Percentiles rank a stretch among this genome's conserved stretches.
phyloP scores from a whole-genome alignment of 2,797 vertebrate genomes.

The Propithecus deckenii region DNA sequence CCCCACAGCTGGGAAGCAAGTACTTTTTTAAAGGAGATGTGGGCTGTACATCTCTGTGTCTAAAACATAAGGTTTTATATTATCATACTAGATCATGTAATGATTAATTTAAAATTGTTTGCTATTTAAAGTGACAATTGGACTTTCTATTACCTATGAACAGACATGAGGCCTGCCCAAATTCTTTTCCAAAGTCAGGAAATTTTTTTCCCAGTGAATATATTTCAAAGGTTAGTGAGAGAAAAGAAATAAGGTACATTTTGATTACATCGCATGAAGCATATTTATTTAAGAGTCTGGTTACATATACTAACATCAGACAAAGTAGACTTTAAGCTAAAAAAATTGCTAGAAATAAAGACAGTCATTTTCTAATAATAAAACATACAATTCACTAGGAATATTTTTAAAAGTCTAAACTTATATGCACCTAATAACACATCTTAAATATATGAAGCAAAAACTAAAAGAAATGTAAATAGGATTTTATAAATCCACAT shows the following conservation, averaged over 20 bases:
- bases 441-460: neutral
- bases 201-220: neutral
- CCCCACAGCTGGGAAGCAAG: neutral
- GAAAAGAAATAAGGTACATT: neutral
- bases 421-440: neutral
- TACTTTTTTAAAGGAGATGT: neutral
- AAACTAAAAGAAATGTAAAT: neutral
- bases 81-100: neutral
- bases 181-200: neutral
- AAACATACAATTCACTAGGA: neutral
- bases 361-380: neutral
- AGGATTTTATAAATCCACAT: neutral
- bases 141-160: neutral
- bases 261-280: neutral
- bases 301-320: neutral
- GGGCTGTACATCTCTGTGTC: neutral
- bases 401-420: neutral
- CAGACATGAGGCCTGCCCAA: neutral
- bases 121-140: neutral
- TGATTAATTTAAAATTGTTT: neutral
- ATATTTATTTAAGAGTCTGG: neutral
- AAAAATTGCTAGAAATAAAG: neutral
- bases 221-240: neutral
- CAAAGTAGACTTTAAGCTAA: neutral
- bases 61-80: neutral